Evolutionary conservation across 1,140 invertebrate genomes (phyloP), one percentile per base, ranked within the genome.

Genomic region (Drosophila truncata): DNA sequence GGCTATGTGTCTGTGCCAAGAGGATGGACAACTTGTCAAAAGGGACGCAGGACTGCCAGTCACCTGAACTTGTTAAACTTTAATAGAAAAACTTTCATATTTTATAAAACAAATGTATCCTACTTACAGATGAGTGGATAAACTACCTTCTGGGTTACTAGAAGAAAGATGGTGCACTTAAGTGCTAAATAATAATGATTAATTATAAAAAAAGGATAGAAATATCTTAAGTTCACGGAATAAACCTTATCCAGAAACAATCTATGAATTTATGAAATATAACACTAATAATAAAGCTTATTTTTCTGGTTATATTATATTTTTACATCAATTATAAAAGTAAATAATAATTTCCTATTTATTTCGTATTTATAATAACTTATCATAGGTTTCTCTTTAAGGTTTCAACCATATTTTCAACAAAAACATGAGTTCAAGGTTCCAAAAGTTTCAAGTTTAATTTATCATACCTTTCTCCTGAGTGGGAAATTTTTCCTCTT

Each of bases 11-110:
- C 50, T 60, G 33, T 4, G 50, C 18, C 65, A 16, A 41, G 46
- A n/a, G 37, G 47, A 74, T 73, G 69, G 69, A 72, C 50, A 35
- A 39, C 47, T 33, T 46, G 50, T 63, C 67, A 41, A 61, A 52
- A 62, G 37, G 46, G 13, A 20, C 63, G 46, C 20, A 7, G 27
- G 27, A 33, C 31, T 42, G 16, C n/a, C 42, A 67, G 25, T 23
- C 35, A 31, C 57, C 57, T 42, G 37, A 44, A 23, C 20, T 62
- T 41, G 37, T 65, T 18, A 49, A 50, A 67, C 63, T 67, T 67
- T 69, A 69, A 69, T 50, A 50, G 27, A 67, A 39, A 50, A 67
- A 50, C 35, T 50, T 67, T 50, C 46, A 39, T 31, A 67, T 49
- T 66, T 47, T 20, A 20, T 18, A 16, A 65, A 65, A 33, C 6